Conservation (phyloP, 2,797 vertebrate species). For the Notamacropus eugenii region DNA sequence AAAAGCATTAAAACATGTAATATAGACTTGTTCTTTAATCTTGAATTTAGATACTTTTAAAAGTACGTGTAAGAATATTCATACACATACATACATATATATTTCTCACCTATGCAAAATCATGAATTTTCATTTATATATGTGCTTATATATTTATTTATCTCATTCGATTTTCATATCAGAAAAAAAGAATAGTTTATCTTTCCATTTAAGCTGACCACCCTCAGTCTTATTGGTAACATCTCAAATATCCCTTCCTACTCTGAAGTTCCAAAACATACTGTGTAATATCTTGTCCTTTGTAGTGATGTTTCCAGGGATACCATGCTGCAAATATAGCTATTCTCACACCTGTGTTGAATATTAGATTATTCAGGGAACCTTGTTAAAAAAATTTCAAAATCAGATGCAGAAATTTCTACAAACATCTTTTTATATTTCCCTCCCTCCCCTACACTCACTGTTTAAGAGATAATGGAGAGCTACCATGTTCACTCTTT, state of each 20-base stretch:
- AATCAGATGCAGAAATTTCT: not conserved
- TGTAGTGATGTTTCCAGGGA: conserved; percentile 18
- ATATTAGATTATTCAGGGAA: conserved; percentile 26
- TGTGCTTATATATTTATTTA: not conserved
- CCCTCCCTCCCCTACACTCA: not conserved
- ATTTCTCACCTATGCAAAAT: conserved; percentile 30
- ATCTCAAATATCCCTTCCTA: not conserved
- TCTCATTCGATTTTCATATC: conserved; percentile 17
- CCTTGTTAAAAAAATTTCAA: not conserved
- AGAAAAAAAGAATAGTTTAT: conserved; percentile 1
- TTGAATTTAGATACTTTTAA: conserved; percentile 66
- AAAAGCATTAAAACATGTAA: conserved; percentile 64
- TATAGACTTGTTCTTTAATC: conserved; percentile 54
- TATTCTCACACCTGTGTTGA: not conserved
- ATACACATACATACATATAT: not conserved
- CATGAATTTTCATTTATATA: not conserved
- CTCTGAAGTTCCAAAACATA: not conserved
- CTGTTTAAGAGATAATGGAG: not conserved
- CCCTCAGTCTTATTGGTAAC: not conserved
- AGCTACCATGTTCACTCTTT: not conserved
- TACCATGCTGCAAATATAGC: not conserved
- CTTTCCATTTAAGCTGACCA: conserved; percentile 19
- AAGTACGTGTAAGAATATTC: conserved; percentile 18
- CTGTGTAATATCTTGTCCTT: not conserved
- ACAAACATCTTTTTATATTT: not conserved